phyloP scores from a whole-genome alignment of 1,140 invertebrate species.

The Chlorops oryzae region DNA sequence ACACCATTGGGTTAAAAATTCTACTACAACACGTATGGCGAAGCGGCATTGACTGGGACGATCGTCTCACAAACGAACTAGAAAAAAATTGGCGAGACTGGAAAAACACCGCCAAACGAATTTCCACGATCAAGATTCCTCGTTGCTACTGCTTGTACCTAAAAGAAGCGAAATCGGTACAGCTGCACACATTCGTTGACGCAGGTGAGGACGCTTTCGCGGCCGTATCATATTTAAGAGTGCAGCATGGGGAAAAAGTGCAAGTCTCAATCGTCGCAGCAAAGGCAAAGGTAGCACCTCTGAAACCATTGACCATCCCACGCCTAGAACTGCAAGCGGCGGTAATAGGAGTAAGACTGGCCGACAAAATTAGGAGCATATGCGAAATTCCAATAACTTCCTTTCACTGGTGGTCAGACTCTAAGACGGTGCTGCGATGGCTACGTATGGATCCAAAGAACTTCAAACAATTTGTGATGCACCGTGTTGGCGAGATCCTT shows the following conservation, averaged over 20 bases:
- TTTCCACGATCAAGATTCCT: too few relatives aligned
- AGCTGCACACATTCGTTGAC: too few relatives aligned
- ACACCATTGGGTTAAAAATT: constrained; percentile 39
- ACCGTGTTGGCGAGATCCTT: too few relatives aligned
- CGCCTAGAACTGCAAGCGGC: neutral
- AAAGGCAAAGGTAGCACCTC: neutral
- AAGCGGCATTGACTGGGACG: constrained; percentile 39
- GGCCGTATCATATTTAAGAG: constrained; percentile 7
- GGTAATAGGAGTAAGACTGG: neutral
- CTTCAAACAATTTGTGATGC: too few relatives aligned
- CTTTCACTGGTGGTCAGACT: neutral
- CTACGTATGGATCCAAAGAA: neutral
- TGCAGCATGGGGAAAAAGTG: neutral
- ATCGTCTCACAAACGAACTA: too few relatives aligned
- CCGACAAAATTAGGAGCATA: neutral
- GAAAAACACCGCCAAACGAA: too few relatives aligned
- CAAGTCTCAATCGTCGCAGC: neutral
- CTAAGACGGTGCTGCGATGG: neutral
- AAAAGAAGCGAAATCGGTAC: too few relatives aligned
- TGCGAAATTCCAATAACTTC: neutral
- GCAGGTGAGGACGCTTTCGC: too few relatives aligned
- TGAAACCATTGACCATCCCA: neutral
- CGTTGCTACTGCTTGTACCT: too few relatives aligned
- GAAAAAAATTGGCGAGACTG: too few relatives aligned
- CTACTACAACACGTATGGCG: constrained; percentile 42